phyloP scores from a whole-genome alignment of 2,113 vertebrate genomes.

The Noctilio leporinus region DNA sequence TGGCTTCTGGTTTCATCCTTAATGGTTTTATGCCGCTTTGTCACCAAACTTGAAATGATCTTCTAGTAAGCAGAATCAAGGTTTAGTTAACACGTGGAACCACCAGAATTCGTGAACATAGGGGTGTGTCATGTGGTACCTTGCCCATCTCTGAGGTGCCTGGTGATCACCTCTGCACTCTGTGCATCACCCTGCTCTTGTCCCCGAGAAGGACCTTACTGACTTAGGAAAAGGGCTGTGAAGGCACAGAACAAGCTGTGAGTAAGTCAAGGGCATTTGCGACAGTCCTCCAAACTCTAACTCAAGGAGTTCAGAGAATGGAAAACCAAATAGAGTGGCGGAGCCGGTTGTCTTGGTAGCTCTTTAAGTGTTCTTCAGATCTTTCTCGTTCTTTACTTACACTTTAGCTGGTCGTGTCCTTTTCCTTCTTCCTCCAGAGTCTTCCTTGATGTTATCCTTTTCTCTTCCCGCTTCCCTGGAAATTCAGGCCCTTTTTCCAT shows the following conservation, averaged over 20 bases:
- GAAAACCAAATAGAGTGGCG: background rate
- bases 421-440: background rate
- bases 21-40: background rate
- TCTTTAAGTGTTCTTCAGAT: background rate
- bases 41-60: background rate
- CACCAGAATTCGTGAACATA: background rate
- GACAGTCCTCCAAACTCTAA: background rate
- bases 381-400: background rate
- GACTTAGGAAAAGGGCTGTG: background rate
- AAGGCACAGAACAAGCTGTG: background rate
- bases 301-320: background rate
- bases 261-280: too few species aligned
- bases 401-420: background rate
- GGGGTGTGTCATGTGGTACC: fast-evolving
- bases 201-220: background rate
- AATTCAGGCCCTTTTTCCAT: background rate
- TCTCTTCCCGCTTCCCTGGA: too few species aligned
- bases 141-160: background rate
- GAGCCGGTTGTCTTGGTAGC: background rate
- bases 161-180: background rate
- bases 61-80: background rate
- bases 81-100: background rate
- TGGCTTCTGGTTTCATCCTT: background rate
- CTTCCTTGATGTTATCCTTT: background rate
- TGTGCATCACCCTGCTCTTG: too few species aligned